These are phyloP conservation scores for Enteromius afrohamiltoni DNA, from an alignment of 2,797 vertebrate genomes.

Conservation along the genomic window DNA sequence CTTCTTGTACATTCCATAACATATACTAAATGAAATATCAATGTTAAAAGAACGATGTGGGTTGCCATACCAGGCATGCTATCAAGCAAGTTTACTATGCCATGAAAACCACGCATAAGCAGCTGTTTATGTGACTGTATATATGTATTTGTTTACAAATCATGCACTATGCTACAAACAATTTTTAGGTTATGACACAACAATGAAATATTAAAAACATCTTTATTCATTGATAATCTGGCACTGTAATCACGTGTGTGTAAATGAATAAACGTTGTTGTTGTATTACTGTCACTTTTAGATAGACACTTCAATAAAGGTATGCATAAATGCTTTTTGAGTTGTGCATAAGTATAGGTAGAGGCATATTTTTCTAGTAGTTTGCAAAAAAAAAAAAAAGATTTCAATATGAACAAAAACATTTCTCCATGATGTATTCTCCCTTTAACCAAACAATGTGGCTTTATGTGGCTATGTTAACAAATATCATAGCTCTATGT, in stretches of 20 bases:
- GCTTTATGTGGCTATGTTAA: background rate
- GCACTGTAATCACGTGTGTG: background rate
- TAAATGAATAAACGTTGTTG: background rate
- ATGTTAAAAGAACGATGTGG: background rate
- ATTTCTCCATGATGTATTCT: background rate
- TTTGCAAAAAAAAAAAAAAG: background rate
- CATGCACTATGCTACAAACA: background rate
- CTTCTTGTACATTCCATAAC: background rate
- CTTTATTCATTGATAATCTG: background rate
- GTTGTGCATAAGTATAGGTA: background rate
- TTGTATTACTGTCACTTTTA: background rate
- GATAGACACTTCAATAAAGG: background rate
- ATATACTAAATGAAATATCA: background rate
- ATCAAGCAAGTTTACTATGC: background rate
- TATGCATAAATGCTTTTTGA: background rate
- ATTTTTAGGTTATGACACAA: background rate
- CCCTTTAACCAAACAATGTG: background rate
- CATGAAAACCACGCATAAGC: background rate
- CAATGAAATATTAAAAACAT: background rate
- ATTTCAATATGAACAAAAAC: background rate
- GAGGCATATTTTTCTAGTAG: background rate
- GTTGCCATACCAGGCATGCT: background rate
- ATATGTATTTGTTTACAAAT: background rate
- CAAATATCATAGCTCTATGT: background rate
- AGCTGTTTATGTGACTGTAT: background rate